Conservation (phyloP, 2,797 vertebrate genomes). For the Clamator glandarius region DNA sequence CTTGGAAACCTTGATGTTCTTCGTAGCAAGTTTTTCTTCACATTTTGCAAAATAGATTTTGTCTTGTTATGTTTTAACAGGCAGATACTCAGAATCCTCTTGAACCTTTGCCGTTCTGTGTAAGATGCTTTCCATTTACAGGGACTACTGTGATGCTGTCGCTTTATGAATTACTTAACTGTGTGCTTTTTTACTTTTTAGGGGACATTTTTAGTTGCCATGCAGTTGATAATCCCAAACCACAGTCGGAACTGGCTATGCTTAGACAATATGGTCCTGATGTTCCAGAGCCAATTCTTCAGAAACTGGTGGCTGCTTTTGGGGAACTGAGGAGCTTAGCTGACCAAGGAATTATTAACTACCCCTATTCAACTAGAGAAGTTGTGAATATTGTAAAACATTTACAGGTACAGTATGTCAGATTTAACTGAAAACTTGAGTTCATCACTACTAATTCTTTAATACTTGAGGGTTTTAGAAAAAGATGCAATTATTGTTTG, state of each 20-base stretch:
- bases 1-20: fast-evolving
- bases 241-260: conserved; percentile 92
- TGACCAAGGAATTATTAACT: conserved; percentile 94
- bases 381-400: conserved; percentile 98
- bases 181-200: conserved; percentile 48
- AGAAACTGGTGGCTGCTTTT: conserved; percentile 93
- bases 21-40: background rate
- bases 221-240: conserved; percentile 95
- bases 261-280: conserved; percentile 91
- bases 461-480: background rate
- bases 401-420: conserved; percentile 84
- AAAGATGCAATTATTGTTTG: background rate
- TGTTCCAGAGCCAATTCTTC: conserved; percentile 86
- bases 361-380: conserved; percentile 97
- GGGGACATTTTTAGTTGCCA: conserved; percentile 99
- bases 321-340: conserved; percentile 94
- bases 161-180: background rate
- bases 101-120: background rate
- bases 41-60: background rate
- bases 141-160: background rate
- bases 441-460: background rate
- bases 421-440: background rate
- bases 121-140: background rate
- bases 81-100: background rate
- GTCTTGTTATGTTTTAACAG: background rate